Evolutionary conservation across 2,888 invertebrate species (phyloP).

Genomic region (Nomada ferruginata): DNA sequence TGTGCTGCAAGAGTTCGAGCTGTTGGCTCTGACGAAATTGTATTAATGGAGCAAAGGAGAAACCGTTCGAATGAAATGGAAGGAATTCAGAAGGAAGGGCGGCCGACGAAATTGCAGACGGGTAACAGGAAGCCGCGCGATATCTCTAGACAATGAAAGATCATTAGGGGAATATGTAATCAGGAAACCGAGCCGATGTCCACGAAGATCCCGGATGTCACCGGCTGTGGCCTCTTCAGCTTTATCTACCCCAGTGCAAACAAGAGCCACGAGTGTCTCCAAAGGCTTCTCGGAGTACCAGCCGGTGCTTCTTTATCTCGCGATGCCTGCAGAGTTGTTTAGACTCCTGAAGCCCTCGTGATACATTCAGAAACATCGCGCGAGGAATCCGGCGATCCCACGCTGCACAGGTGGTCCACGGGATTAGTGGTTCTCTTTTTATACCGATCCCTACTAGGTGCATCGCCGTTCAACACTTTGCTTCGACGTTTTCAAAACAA

Average conservation of each 20-base stretch:
- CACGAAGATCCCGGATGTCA: constrained; percentile 60
- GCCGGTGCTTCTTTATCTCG: constrained; percentile 67
- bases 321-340: constrained; percentile 69
- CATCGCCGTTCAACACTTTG: background rate
- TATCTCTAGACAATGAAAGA: constrained; percentile 48
- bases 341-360: constrained; percentile 69
- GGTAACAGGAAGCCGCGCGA: constrained; percentile 54
- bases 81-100: background rate
- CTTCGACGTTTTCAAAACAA: background rate
- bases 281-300: constrained; percentile 62
- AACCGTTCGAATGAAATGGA: constrained; percentile 2
- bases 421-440: constrained; percentile 48
- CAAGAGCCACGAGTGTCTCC: constrained; percentile 54
- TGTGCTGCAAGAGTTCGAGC: background rate
- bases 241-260: constrained; percentile 67
- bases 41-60: background rate
- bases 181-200: constrained; percentile 32
- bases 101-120: constrained; percentile 22
- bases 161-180: constrained; percentile 49
- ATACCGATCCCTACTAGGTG: constrained; percentile 11
- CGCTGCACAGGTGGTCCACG: constrained; percentile 75
- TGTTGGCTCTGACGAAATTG: no score
- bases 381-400: constrained; percentile 65
- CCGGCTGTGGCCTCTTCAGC: constrained; percentile 45
- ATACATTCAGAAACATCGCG: constrained; percentile 70